phyloP scores from a whole-genome alignment of 2,797 vertebrate genomes.

The Rhodeus uyekii region DNA sequence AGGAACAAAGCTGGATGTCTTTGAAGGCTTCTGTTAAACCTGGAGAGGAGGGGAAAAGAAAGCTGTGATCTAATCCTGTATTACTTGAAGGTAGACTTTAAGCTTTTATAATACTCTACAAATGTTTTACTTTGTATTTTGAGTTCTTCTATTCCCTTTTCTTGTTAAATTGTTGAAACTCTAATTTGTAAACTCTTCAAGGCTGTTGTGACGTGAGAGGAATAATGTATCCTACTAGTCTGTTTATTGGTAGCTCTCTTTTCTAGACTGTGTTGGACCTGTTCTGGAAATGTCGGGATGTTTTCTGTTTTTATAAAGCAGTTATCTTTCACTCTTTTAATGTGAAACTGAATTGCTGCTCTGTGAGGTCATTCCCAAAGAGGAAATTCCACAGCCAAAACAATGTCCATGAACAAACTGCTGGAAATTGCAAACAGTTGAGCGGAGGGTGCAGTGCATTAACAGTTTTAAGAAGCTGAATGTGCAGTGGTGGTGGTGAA shows the following conservation, averaged over 20 bases:
- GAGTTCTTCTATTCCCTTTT: background rate
- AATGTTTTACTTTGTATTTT: background rate
- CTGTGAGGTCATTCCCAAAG: constrained; percentile 41
- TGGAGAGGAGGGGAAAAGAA: constrained; percentile 30
- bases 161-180: background rate
- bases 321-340: background rate
- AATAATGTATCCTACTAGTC: constrained; percentile 62
- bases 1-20: constrained; percentile 71
- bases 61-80: constrained; percentile 6
- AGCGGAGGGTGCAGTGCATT: background rate
- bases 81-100: constrained; percentile 38
- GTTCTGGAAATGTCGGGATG: constrained; percentile 21
- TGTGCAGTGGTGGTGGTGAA: background rate
- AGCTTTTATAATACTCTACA: background rate
- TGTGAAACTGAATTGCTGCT: constrained; percentile 19
- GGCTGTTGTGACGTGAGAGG: background rate
- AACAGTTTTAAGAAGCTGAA: background rate
- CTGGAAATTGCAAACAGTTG: constrained; percentile 8
- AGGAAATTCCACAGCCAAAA: constrained; percentile 40
- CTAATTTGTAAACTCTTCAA: background rate
- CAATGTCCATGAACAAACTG: constrained; percentile 3
- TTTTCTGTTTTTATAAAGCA: background rate
- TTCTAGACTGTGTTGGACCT: constrained; percentile 29
- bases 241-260: constrained; percentile 71
- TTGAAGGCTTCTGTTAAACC: constrained; percentile 61